These are phyloP conservation scores for Ligdia adustata DNA, from an alignment of 2,888 invertebrate genomes.

Conservation along the genomic window DNA sequence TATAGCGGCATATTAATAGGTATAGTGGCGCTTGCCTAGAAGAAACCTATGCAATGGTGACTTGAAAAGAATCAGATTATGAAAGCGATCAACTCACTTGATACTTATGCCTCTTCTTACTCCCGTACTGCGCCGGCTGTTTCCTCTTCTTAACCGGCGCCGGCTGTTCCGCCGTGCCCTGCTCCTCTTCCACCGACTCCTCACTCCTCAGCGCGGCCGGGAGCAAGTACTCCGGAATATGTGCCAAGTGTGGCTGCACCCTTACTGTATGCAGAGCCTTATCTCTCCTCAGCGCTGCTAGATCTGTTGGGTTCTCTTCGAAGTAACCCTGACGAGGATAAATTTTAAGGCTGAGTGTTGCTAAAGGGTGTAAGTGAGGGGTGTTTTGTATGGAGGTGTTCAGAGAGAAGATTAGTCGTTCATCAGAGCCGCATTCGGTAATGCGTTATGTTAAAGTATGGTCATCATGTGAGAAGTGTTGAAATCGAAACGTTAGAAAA, in stretches of 20 bases:
- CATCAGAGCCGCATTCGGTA: conserved; percentile 68
- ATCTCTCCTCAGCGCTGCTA: conserved; percentile 93
- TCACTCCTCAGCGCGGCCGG: conserved; percentile 90
- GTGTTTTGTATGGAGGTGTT: conserved; percentile 28
- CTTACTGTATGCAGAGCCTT: conserved; percentile 93
- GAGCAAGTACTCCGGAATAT: conserved; percentile 97
- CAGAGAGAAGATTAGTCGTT: conserved; percentile 83
- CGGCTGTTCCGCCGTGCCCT: conserved; percentile 43
- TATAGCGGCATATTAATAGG: no score
- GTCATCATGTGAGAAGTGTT: conserved; percentile 25
- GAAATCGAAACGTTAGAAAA: no score
- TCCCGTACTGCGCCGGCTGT: conserved; percentile 56
- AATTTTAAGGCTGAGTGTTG: conserved; percentile 1
- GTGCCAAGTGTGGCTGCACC: conserved; percentile 92
- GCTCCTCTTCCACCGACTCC: conserved; percentile 70
- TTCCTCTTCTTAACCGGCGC: conserved; percentile 62
- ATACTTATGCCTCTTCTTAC: conserved; percentile 71
- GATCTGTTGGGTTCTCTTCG: conserved; percentile 94
- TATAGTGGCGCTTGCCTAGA: no score
- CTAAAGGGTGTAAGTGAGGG: neutral
- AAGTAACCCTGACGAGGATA: conserved; percentile 88
- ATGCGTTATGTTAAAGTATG: conserved; percentile 55
- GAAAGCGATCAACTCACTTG: conserved; percentile 61
- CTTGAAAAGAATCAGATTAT: no score
- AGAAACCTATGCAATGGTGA: no score